Evolutionary conservation across 2,888 invertebrate genomes (phyloP).

Genomic region (Erpobdella octoculata): DNA sequence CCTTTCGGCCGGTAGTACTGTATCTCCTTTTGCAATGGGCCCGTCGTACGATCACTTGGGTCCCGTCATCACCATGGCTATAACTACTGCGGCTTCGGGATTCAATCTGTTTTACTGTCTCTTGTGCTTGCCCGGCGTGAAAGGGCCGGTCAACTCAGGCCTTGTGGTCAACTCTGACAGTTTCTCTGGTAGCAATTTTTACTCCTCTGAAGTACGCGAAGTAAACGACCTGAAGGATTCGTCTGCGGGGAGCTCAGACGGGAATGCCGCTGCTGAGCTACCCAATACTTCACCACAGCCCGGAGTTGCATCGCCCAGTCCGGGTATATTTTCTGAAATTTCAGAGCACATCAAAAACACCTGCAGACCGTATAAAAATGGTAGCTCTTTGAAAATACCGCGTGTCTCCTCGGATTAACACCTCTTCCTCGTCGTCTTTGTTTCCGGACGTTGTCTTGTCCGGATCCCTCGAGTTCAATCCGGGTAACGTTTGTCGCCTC

Average conservation of each 20-base stretch:
- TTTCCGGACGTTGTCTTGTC: background rate
- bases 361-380: background rate
- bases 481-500: background rate
- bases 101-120: conserved; percentile 20
- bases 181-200: background rate
- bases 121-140: background rate
- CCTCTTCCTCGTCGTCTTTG: background rate
- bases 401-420: background rate
- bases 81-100: background rate
- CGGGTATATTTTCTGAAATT: background rate
- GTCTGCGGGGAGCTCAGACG: background rate
- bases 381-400: background rate
- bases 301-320: background rate
- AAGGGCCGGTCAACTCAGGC: background rate
- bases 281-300: background rate
- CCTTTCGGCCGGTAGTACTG: background rate
- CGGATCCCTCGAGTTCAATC: background rate
- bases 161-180: background rate
- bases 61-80: background rate
- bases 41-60: background rate
- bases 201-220: background rate
- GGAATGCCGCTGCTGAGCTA: background rate
- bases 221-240: background rate
- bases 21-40: conserved; percentile 15
- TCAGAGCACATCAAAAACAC: background rate